Conservation (phyloP, 2,797 vertebrate species). For the Smutsia gigantea region DNA sequence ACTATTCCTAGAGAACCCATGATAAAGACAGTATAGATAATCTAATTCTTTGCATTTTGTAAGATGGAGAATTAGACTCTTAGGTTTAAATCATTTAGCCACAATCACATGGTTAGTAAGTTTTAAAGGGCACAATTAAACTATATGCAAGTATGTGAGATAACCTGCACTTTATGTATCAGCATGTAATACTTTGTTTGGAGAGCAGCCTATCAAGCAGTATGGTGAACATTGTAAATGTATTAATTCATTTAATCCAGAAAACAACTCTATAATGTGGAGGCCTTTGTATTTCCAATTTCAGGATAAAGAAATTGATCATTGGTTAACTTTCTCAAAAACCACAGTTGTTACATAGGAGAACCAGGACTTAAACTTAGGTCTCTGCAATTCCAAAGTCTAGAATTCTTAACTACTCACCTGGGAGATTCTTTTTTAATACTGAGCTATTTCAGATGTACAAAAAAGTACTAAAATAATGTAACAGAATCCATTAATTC, state of each 20-base stretch:
- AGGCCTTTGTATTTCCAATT: neutral
- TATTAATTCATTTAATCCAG: neutral
- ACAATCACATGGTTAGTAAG: neutral
- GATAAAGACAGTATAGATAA: neutral
- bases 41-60: slow-evolving; percentile 1
- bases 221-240: neutral
- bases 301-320: neutral
- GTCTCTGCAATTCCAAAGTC: neutral
- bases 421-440: neutral
- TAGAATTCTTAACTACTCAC: neutral
- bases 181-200: neutral
- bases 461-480: neutral
- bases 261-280: neutral
- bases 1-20: neutral
- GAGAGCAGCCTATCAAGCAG: neutral
- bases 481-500: neutral
- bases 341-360: neutral
- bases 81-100: neutral
- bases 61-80: neutral
- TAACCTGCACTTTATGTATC: neutral
- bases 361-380: neutral
- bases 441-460: neutral
- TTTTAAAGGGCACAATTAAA: slow-evolving; percentile 3
- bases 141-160: neutral
- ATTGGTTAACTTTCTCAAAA: neutral